Evolutionary conservation across 2,888 invertebrate genomes (phyloP).

Genomic region (Pecten maximus): DNA sequence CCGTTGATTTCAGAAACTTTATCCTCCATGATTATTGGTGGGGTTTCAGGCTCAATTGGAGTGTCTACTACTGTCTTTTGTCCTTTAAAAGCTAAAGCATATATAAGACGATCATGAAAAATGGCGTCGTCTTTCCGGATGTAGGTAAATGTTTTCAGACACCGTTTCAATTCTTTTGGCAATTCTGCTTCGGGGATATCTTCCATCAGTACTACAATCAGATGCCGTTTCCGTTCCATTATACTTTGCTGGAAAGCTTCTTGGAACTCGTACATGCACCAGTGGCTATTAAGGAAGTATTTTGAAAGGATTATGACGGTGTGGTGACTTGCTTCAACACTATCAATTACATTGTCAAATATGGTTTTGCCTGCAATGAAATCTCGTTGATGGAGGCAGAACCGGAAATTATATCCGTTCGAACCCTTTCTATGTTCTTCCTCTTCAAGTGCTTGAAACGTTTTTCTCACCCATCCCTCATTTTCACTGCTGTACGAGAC

Average conservation of each 20-base stretch:
- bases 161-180: constrained; percentile 65
- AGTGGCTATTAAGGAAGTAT: constrained; percentile 94
- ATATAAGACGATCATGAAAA: constrained; percentile 63
- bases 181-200: constrained; percentile 90
- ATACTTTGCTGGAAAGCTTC: constrained; percentile 92
- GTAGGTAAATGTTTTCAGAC: constrained; percentile 68
- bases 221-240: constrained; percentile 88
- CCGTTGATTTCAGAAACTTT: neutral
- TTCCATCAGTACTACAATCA: constrained; percentile 92
- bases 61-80: neutral
- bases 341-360: constrained; percentile 93
- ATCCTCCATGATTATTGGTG: neutral
- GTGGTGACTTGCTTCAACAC: constrained; percentile 92
- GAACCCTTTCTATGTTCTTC: constrained; percentile 88
- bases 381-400: constrained; percentile 74
- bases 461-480: constrained; percentile 92
- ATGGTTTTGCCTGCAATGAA: constrained; percentile 83
- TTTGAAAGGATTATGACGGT: constrained; percentile 94
- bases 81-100: constrained; percentile 59
- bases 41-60: neutral
- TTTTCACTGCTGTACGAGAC: constrained; percentile 95
- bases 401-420: constrained; percentile 56
- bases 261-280: constrained; percentile 94
- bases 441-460: constrained; percentile 91
- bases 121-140: constrained; percentile 64